Evolutionary conservation across 2,113 vertebrate genomes (phyloP).

Genomic region (Carassius gibelio): DNA sequence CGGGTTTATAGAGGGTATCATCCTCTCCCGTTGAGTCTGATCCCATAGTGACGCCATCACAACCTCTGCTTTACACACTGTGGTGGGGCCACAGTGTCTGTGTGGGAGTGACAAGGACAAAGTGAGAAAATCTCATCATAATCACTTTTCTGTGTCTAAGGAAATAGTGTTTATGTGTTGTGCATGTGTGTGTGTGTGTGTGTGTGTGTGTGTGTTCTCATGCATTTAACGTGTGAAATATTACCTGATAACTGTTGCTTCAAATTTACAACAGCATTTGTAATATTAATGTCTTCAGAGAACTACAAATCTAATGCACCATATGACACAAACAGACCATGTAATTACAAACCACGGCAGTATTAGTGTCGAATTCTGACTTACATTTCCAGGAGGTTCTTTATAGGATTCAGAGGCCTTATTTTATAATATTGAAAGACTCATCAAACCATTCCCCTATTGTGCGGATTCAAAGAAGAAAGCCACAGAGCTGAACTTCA

Average conservation of each 20-base stretch:
- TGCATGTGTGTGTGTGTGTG: slow-evolving; percentile 2
- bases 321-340: slow-evolving; percentile 10
- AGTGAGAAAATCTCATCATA: slow-evolving; percentile 23
- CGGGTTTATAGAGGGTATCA: slow-evolving; percentile 36
- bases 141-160: background rate
- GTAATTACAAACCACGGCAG: background rate
- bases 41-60: slow-evolving; percentile 29
- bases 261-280: background rate
- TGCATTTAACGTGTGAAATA: slow-evolving; percentile 33
- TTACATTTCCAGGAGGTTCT: slow-evolving; percentile 34
- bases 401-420: slow-evolving; percentile 54
- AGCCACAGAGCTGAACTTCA: slow-evolving; percentile 28
- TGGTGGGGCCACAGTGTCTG: slow-evolving; percentile 37
- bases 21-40: slow-evolving; percentile 21
- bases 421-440: background rate
- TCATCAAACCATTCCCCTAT: slow-evolving; percentile 12
- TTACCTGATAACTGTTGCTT: background rate
- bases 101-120: background rate
- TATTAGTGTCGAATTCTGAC: background rate
- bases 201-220: background rate
- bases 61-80: slow-evolving; percentile 65
- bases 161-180: slow-evolving; percentile 10
- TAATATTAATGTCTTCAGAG: slow-evolving; percentile 32
- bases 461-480: slow-evolving; percentile 13
- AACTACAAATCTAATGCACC: background rate